A percentile compares a stretch with the other conserved stretches of the same genome.
Evolutionary conservation across 2,797 vertebrate genomes (phyloP).

Genomic region (Neopelma chrysocephalum): DNA sequence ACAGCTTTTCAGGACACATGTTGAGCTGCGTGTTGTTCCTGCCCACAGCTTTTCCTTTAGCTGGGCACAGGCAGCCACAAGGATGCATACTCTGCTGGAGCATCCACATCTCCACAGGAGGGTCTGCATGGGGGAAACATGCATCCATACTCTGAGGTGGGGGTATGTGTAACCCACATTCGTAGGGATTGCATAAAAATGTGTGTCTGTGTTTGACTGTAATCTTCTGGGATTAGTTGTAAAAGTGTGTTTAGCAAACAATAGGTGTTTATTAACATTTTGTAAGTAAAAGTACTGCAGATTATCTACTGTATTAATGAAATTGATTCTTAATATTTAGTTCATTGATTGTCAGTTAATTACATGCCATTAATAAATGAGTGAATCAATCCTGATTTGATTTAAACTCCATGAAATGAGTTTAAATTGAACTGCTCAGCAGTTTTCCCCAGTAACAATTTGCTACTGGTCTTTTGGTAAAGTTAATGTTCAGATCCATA

Average conservation of each 20-base stretch:
- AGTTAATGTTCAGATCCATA: neutral
- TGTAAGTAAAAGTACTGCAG: neutral
- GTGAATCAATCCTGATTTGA: neutral
- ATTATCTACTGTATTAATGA: neutral
- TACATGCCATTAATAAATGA: neutral
- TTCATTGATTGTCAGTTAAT: slow-evolving; percentile 7
- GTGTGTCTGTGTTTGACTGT: neutral
- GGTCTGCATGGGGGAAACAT: neutral
- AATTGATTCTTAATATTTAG: neutral
- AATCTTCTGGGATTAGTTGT: neutral
- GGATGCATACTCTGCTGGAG: neutral
- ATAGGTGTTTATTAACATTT: neutral
- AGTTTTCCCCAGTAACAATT: neutral
- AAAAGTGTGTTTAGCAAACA: neutral
- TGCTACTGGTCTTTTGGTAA: neutral
- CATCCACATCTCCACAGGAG: neutral
- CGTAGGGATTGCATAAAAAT: neutral
- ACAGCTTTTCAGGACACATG: fast-evolving
- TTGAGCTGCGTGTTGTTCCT: fast-evolving
- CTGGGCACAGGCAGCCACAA: neutral
- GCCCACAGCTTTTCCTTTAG: neutral
- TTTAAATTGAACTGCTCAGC: neutral
- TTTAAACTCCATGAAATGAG: neutral
- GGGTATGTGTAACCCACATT: fast-evolving
- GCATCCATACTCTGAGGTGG: neutral